Conservation (phyloP, 2,888 invertebrate species). For the Coecobrya sp. region DNA sequence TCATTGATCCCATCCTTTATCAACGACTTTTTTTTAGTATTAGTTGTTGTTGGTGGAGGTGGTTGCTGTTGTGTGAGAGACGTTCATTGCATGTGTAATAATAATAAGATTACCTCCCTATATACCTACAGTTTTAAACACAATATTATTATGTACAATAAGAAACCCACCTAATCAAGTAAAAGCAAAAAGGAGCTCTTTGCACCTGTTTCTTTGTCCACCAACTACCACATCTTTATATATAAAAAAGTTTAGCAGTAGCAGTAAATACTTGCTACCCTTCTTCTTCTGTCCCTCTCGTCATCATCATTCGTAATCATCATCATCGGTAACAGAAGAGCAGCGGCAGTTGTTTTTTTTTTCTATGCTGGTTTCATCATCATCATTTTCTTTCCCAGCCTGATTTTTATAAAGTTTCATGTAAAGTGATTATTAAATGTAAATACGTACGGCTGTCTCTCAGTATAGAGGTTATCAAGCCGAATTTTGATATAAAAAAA, state of each 20-base stretch:
- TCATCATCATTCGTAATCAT: conserved; percentile 43
- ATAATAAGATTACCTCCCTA: conserved; percentile 46
- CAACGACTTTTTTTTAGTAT: conserved; percentile 54
- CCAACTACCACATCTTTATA: not conserved
- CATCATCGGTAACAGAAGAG: conserved; percentile 13
- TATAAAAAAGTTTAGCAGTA: conserved; percentile 49
- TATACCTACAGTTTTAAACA: conserved; percentile 33
- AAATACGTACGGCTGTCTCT: not conserved
- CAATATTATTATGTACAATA: conserved; percentile 38
- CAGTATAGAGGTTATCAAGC: not conserved
- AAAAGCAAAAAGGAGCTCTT: conserved; percentile 43
- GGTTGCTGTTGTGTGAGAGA: conserved; percentile 18
- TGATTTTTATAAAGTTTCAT: conserved; percentile 68
- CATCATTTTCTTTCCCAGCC: conserved; percentile 50
- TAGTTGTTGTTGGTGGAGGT: conserved; percentile 53
- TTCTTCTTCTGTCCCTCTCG: conserved; percentile 13
- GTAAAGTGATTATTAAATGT: conserved; percentile 75
- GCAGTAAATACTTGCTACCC: conserved; percentile 37
- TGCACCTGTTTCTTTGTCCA: conserved; percentile 78
- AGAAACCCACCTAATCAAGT: conserved; percentile 44
- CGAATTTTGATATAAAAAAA: not conserved
- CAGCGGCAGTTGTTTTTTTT: conserved; percentile 55
- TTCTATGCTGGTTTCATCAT: conserved; percentile 74
- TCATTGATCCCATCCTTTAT: conserved; percentile 32
- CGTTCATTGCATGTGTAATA: conserved; percentile 63